These are phyloP conservation scores for Semaprochilodus insignis DNA, from an alignment of 2,797 vertebrate genomes.

Conservation along the genomic window DNA sequence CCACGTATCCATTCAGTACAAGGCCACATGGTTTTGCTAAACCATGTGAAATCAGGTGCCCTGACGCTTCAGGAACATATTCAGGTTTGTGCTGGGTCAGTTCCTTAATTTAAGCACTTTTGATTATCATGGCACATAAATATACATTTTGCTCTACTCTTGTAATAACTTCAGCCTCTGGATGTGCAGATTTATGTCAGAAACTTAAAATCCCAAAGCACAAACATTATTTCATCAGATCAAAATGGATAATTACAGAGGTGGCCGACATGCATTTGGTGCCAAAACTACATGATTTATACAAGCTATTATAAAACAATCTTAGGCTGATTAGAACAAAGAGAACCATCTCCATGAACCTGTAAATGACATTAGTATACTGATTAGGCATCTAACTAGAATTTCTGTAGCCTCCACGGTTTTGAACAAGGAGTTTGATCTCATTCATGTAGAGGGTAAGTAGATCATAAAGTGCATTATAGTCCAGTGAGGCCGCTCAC, in stretches of 20 bases:
- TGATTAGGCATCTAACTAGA: slow-evolving; percentile 30
- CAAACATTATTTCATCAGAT: slow-evolving; percentile 24
- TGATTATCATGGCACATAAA: slow-evolving; percentile 37
- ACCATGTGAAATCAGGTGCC: slow-evolving; percentile 32
- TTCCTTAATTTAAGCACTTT: slow-evolving; percentile 44
- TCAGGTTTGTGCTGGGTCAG: slow-evolving; percentile 31
- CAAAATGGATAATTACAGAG: slow-evolving; percentile 15
- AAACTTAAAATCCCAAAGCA: background rate
- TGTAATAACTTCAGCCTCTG: slow-evolving; percentile 15
- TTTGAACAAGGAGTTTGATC: slow-evolving; percentile 39
- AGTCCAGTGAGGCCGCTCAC: slow-evolving; percentile 48
- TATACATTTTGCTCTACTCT: slow-evolving; percentile 36
- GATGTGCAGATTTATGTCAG: slow-evolving; percentile 8
- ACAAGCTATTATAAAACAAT: slow-evolving; percentile 26
- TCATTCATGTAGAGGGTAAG: slow-evolving; percentile 49
- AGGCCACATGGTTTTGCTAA: slow-evolving; percentile 32
- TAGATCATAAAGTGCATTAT: slow-evolving; percentile 60
- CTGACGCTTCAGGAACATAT: slow-evolving; percentile 33
- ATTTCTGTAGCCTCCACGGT: slow-evolving; percentile 19
- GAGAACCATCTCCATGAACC: slow-evolving; percentile 17
- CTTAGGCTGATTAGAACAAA: slow-evolving; percentile 19
- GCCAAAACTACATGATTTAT: slow-evolving; percentile 15
- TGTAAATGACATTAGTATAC: slow-evolving; percentile 28
- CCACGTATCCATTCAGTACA: slow-evolving; percentile 32
- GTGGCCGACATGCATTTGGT: slow-evolving; percentile 20